Base-by-base conservation (phyloP, 2,797 vertebrate genomes). In the Betta splendens region DNA sequence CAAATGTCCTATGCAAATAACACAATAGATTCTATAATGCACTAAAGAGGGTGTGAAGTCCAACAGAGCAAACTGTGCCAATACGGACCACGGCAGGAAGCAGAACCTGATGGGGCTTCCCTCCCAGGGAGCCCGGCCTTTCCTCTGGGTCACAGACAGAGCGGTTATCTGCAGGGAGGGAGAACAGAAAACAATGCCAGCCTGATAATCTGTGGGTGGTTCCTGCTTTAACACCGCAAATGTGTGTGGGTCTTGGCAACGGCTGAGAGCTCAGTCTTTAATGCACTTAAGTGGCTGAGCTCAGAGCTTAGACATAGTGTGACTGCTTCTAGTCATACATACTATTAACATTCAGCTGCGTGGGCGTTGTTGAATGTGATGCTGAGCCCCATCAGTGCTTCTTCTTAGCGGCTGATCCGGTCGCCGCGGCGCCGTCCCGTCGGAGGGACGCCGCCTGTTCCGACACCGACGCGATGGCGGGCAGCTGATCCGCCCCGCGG, bases 391-490 rank as follows among this genome's bases (percentile, higher is more conserved):
- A 26, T 44, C 69, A 68, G 22, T 65, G 52, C 5, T 73, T 74
- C 21, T 64, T 35, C 0, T 79, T 69, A 15, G 22, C 25, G 16
- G n/a, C 1, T 4, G 72, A 25, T 31, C 18, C 72, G 2, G 58
- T 35, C 2, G 47, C 55, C 3, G 55, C 2, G 42, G 67, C n/a
- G 63, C 22, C 9, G 13, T 76, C 42, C 48, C 48, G 59, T 15
- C 17, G 75, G 9, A 89, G 7, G 2, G 77, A 62, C 9, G 80
- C 86, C 0, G 89, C 87, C 68, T 89, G 87, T 9, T 86, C 69
- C 0, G 83, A 90, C 39, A 92, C 90, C 2, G 90, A 90, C 0
- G 90, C 25, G 57, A 92, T 90, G 50, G n/a, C 58, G 0, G 83
- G 73, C 0, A 52, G 38, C 13, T 73, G 66, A 33, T 73, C 64